phyloP scores from a whole-genome alignment of 2,113 vertebrate species.

The Fregata magnificens region DNA sequence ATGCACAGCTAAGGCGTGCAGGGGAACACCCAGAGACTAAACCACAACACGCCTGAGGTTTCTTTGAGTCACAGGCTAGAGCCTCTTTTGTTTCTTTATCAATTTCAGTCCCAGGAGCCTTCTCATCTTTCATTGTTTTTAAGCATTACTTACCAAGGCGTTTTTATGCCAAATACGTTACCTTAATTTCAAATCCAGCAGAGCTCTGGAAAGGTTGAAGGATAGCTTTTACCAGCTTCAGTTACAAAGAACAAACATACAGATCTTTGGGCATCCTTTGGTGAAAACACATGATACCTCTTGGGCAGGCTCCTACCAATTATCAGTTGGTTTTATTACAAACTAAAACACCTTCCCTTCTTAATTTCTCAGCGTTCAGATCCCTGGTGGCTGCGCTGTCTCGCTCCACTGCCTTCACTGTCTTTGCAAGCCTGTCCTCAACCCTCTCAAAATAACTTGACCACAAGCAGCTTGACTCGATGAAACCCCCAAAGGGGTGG shows the following conservation, averaged over 20 bases:
- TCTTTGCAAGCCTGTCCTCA: background rate
- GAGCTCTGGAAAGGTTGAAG: background rate
- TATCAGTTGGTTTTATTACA: background rate
- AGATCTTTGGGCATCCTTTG: background rate
- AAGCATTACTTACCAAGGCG: background rate
- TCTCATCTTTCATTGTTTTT: background rate
- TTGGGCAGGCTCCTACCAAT: background rate
- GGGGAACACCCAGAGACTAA: background rate
- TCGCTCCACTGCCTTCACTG: background rate
- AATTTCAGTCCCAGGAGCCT: background rate
- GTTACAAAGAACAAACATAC: background rate
- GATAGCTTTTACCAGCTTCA: background rate
- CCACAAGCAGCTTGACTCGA: background rate
- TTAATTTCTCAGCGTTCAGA: background rate
- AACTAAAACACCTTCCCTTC: background rate
- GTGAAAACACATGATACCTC: background rate
- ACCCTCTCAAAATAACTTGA: background rate
- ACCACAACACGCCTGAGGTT: background rate
- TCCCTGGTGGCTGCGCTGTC: background rate
- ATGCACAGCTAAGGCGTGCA: background rate
- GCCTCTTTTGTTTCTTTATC: background rate
- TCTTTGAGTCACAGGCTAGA: background rate
- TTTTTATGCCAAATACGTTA: background rate
- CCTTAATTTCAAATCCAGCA: background rate
- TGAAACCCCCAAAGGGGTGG: no score